phyloP scores from a whole-genome alignment of 2,113 vertebrate species.

The Phaethon lepturus region DNA sequence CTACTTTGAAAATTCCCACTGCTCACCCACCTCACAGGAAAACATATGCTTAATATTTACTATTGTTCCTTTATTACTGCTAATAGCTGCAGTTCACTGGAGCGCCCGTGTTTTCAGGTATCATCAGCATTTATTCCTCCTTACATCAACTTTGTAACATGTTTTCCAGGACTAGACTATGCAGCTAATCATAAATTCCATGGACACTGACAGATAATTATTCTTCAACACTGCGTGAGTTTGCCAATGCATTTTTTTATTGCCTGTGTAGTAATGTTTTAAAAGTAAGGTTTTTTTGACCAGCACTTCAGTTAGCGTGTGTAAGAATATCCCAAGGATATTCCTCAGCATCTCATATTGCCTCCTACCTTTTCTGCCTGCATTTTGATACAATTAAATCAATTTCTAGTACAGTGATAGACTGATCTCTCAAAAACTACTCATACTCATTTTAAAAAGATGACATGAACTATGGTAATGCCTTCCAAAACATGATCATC shows the following conservation, averaged over 20 bases:
- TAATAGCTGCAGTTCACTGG: not conserved
- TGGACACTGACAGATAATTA: not conserved
- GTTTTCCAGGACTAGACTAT: not conserved
- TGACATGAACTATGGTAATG: not conserved
- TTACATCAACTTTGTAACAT: not conserved
- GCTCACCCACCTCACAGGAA: not conserved
- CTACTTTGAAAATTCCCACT: not conserved
- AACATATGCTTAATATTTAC: not conserved
- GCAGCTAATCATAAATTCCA: not conserved
- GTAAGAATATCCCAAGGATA: not conserved
- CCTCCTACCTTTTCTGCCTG: not conserved
- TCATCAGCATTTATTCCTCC: not conserved
- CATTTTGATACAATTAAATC: constrained; percentile 2
- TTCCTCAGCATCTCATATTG: not conserved
- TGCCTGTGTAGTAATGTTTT: not conserved
- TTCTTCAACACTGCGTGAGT: not conserved
- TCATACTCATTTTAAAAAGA: not conserved
- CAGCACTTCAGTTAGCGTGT: not conserved
- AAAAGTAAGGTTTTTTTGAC: not conserved
- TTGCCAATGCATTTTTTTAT: not conserved
- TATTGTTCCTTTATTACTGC: not conserved
- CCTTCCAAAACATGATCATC: not conserved
- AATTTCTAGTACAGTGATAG: not conserved
- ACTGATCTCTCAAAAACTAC: not conserved
- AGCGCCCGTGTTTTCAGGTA: not conserved